phyloP scores from a whole-genome alignment of 1,140 invertebrate species.

The Papilio helenus region DNA sequence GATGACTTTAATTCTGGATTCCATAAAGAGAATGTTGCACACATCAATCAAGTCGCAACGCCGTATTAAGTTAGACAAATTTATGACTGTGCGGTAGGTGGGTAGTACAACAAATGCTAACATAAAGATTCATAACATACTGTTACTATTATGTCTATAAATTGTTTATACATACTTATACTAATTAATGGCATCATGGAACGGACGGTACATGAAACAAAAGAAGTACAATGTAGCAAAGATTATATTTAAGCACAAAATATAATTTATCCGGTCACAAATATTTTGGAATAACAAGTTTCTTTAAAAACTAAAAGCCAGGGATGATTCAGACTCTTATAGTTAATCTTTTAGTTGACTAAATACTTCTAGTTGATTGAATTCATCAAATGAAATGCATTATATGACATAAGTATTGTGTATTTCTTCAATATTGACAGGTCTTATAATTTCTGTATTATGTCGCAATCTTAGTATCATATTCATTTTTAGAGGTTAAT shows the following conservation, averaged over 20 bases:
- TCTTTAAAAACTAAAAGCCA: neutral
- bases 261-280: neutral
- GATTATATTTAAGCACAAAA: conserved; percentile 38
- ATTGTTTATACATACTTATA: conserved; percentile 70
- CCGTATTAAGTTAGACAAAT: conserved; percentile 45
- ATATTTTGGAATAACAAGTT: neutral
- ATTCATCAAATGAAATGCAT: neutral
- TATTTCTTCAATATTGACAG: no score
- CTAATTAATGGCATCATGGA: conserved; percentile 65
- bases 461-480: neutral
- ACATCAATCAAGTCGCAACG: conserved; percentile 38
- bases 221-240: conserved; percentile 52
- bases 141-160: conserved; percentile 40
- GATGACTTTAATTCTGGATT: conserved; percentile 48
- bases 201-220: conserved; percentile 76
- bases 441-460: neutral
- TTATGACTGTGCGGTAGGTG: conserved; percentile 17
- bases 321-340: neutral
- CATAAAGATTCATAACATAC: neutral
- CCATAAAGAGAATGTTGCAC: conserved; percentile 46
- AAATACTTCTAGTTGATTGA: neutral
- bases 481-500: neutral
- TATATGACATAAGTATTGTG: neutral
- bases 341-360: neutral
- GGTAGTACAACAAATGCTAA: neutral